These are phyloP conservation scores for Hyperoodon ampullatus DNA, from an alignment of 2,113 vertebrate genomes.

Conservation along the genomic window DNA sequence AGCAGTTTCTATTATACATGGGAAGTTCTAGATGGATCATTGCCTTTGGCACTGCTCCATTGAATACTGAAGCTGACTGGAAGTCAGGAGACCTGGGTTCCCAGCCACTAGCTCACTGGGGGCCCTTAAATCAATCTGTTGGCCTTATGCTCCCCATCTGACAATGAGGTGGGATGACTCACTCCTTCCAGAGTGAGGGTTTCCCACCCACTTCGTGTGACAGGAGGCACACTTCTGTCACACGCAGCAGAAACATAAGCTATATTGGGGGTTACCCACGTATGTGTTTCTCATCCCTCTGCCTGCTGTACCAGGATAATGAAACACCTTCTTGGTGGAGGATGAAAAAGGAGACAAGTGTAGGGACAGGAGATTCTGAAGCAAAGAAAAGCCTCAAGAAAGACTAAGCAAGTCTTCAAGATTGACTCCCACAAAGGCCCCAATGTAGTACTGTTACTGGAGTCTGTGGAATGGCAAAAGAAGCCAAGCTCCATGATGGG, in stretches of 20 bases:
- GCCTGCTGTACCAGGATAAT: neutral
- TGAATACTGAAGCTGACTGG: neutral
- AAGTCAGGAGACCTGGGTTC: neutral
- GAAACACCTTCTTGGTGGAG: neutral
- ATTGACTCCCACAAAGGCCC: neutral
- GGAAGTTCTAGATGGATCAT: neutral
- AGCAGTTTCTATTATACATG: neutral
- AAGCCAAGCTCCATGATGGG: neutral
- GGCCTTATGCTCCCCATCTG: neutral
- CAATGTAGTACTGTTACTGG: rapidly evolving
- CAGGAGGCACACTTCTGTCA: neutral
- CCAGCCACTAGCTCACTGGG: neutral
- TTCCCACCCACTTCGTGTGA: neutral
- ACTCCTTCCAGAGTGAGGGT: neutral
- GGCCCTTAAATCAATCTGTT: neutral
- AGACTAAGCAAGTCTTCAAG: neutral
- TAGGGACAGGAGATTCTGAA: neutral
- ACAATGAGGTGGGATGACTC: neutral
- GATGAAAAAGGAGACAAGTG: neutral
- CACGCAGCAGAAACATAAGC: neutral
- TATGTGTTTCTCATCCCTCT: neutral
- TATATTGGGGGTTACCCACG: neutral
- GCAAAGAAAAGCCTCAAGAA: neutral
- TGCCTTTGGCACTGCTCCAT: neutral
- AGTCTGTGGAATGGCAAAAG: neutral